phyloP scores from a whole-genome alignment of 1,140 invertebrate species.

The Penaeus vannamei region DNA sequence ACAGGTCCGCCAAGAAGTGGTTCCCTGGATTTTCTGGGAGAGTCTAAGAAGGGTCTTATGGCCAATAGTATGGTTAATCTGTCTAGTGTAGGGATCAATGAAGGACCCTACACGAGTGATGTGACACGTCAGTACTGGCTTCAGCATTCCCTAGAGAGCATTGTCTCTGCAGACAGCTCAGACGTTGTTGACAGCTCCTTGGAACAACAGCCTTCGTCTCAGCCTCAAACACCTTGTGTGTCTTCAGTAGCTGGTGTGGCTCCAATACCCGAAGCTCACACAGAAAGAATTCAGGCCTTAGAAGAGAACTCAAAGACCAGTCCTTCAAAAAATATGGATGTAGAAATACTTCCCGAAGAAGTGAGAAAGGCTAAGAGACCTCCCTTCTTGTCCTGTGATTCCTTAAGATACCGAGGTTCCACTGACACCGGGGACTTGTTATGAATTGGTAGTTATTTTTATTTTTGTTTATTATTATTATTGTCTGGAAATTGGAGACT shows the following conservation, averaged over 20 bases:
- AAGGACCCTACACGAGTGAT: constrained; percentile 68
- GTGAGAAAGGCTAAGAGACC: no score
- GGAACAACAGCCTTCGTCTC: constrained; percentile 5
- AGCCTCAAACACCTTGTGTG: neutral
- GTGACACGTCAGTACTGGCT: constrained; percentile 43
- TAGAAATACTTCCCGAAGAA: no score
- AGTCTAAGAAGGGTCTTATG: constrained; percentile 62
- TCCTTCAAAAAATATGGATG: no score
- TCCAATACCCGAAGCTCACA: neutral
- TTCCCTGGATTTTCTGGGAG: constrained; percentile 63
- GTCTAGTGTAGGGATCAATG: constrained; percentile 72
- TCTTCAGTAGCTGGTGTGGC: neutral
- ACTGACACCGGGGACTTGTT: no score
- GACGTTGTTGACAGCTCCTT: constrained; percentile 17
- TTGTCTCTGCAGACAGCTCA: constrained; percentile 40
- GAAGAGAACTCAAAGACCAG: no score
- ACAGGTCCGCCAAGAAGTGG: constrained; percentile 68
- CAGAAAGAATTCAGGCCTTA: constrained; percentile 37
- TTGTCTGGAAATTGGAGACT: no score
- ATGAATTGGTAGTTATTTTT: no score
- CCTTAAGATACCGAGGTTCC: no score
- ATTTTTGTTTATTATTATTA: no score
- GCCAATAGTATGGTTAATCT: constrained; percentile 89
- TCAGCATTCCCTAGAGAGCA: constrained; percentile 59
- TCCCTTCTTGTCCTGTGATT: no score